These are phyloP conservation scores for Nyctereutes procyonoides DNA, from an alignment of 2,113 vertebrate genomes.

Conservation along the genomic window DNA sequence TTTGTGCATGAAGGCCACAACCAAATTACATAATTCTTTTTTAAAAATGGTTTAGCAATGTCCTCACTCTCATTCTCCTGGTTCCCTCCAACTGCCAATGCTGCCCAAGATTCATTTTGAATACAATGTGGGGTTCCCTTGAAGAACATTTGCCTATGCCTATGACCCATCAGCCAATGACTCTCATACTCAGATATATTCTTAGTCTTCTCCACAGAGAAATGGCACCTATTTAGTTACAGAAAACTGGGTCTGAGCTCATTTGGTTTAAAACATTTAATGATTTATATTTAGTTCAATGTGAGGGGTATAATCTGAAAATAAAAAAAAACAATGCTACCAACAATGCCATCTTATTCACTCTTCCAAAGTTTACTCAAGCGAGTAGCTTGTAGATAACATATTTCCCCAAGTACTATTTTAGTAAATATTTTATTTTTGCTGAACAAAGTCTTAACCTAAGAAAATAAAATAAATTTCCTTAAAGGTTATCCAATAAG, in stretches of 20 bases:
- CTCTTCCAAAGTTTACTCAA: conserved; percentile 48
- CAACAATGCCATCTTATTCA: not conserved
- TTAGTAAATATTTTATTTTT: conserved; percentile 70
- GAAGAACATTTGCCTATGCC: not conserved
- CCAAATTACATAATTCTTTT: not conserved
- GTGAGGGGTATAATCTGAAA: not conserved
- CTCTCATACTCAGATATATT: not conserved
- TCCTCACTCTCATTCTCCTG: not conserved
- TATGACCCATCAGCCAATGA: not conserved
- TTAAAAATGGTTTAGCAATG: not conserved
- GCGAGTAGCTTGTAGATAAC: conserved; percentile 54
- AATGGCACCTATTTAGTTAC: not conserved
- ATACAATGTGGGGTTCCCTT: not conserved
- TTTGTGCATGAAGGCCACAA: not conserved
- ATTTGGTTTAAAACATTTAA: not conserved
- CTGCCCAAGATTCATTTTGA: not conserved
- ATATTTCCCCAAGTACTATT: conserved; percentile 57
- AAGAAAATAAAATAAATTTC: conserved; percentile 65
- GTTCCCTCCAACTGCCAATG: not conserved
- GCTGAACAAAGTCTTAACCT: conserved; percentile 57
- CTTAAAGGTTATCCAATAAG: not conserved
- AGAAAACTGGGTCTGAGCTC: conserved; percentile 27
- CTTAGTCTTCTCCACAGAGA: conserved; percentile 8
- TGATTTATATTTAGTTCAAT: not conserved
- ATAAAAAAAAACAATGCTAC: not conserved